Base-by-base conservation (phyloP, 2,113 vertebrate genomes). In the Thamnaconus septentrionalis region DNA sequence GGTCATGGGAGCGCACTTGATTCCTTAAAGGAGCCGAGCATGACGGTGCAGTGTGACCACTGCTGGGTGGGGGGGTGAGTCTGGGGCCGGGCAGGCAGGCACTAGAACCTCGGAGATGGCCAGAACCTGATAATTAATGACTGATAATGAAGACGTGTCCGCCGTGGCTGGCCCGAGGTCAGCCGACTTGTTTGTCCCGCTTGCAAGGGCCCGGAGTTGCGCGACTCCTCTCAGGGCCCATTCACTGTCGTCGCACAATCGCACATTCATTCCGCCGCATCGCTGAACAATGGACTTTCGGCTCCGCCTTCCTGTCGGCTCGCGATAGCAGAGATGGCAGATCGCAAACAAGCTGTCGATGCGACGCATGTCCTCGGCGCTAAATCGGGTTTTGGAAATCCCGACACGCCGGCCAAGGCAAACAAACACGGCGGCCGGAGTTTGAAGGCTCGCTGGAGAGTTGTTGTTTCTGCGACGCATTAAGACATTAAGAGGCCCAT, bases 231-330 rank as follows among this genome's bases (percentile, higher is more conserved):
- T 45, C 7, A 45, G 44, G 7, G 44, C 5, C 49, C 8, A 52
- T 73, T 61, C 43, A 58, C 8, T 18, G 45, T 31, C 18, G 18
- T 11, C 2, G 45, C 6, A 69, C 64, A 77, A 66, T 62, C 31
- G 57, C 18, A 57, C 60, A 71, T 67, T 74, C 39, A 53, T 50
- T 2, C 9, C n/a, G 5, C 55, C 3, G 7, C 39, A 49, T 64
- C 66, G 11, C 0, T 6, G 8, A 60, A 68, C 56, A 64, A 73
- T 73, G 31, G 40, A 49, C n/a, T 6, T 68, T 55, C 61, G 1
- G 18, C n/a, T 41, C 0, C 0, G 44, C 48, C 57, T 75, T 78
- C 65, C 71, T 71, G 77, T 68, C 54, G 64, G 53, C 73, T 12
- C n/a, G 9, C 62, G 64, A 69, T 64, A 61, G 49, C 45, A 18